Evolutionary conservation across 1,140 invertebrate species (phyloP).

Genomic region (Brachionus plicatilis): DNA sequence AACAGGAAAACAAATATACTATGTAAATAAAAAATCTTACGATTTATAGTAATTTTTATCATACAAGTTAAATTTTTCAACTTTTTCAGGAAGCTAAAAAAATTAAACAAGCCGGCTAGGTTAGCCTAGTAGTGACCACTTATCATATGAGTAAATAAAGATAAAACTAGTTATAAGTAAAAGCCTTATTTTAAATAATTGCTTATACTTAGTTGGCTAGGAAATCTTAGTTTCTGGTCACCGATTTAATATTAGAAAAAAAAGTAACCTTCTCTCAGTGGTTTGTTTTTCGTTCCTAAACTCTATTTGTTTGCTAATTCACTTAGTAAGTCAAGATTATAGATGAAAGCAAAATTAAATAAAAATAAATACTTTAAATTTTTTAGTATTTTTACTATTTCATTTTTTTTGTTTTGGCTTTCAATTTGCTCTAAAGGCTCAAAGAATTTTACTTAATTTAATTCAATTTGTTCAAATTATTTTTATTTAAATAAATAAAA

Average conservation of each 20-base stretch:
- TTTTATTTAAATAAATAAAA: neutral
- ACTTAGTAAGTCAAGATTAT: slow-evolving; percentile 25
- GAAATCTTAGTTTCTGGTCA: neutral
- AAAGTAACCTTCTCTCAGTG: neutral
- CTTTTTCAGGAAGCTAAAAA: neutral
- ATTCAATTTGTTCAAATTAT: neutral
- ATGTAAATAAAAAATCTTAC: neutral
- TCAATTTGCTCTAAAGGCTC: neutral
- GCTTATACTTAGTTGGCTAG: neutral
- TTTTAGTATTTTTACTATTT: neutral
- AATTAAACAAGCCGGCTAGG: neutral
- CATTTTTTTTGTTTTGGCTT: neutral
- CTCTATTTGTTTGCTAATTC: slow-evolving; percentile 2
- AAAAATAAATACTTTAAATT: neutral
- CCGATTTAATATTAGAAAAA: neutral
- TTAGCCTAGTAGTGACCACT: neutral
- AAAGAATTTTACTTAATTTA: neutral
- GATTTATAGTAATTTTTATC: neutral
- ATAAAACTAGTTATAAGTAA: neutral
- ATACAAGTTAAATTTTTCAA: neutral
- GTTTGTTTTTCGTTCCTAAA: neutral
- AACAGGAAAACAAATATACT: neutral
- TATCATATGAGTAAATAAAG: neutral
- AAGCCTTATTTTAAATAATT: neutral
- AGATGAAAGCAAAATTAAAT: neutral